Evolutionary conservation across 2,113 vertebrate genomes (phyloP).

Genomic region (Hemibagrus wyckioides): DNA sequence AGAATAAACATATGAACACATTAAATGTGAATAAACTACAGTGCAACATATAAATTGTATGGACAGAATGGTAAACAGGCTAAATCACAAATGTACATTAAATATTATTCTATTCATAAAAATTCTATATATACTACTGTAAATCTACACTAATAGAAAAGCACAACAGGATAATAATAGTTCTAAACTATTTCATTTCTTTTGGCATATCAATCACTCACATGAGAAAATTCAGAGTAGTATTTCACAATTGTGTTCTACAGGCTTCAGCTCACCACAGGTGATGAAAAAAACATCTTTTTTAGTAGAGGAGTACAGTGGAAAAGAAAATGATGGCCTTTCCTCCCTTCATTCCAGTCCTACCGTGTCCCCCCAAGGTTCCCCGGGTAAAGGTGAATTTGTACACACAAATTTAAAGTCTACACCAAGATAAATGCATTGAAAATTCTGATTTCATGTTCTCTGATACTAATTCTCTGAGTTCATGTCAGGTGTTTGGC

Average conservation of each 20-base stretch:
- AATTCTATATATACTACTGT: too few species aligned
- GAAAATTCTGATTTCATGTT: neutral
- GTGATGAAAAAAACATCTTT: slow-evolving; percentile 78
- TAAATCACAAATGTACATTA: too few species aligned
- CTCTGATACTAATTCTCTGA: too few species aligned
- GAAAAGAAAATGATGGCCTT: slow-evolving; percentile 83
- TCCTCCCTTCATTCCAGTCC: slow-evolving; percentile 88
- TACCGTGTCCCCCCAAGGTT: slow-evolving; percentile 87
- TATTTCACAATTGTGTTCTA: neutral
- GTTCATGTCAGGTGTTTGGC: neutral
- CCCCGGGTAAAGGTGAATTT: slow-evolving; percentile 85
- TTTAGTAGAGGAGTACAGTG: slow-evolving; percentile 78
- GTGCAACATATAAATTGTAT: too few species aligned
- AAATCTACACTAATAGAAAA: too few species aligned
- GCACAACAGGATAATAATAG: too few species aligned
- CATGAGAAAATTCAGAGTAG: neutral
- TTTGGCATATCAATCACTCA: neutral
- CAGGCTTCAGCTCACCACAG: slow-evolving; percentile 83
- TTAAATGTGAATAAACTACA: too few species aligned
- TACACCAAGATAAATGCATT: neutral
- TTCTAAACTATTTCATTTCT: too few species aligned
- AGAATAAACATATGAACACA: too few species aligned
- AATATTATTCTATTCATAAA: too few species aligned
- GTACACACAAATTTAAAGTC: neutral
- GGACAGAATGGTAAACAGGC: too few species aligned